Evolutionary conservation across 2,888 invertebrate species (phyloP), one percentile per base, ranked within the genome.

Genomic region (Tiliacea aurago): DNA sequence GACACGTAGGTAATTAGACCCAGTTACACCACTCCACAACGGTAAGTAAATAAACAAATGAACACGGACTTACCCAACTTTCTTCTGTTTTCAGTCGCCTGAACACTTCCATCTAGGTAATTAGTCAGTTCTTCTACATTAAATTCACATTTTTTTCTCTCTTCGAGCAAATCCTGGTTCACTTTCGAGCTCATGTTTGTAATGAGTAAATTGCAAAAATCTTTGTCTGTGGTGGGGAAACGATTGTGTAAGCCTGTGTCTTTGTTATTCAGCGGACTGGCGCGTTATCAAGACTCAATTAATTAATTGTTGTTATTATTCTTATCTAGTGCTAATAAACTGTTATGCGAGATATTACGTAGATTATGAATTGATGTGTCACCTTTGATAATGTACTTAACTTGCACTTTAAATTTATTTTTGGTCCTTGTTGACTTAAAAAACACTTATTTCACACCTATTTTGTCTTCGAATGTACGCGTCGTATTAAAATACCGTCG

Each of bases 81-180:
- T 68, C 93, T 97, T 84, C 98, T 97, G 79, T 97, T 97, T 66
- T 93, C 91, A 0, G 98, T 98, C 89, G 97, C 97, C 65, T 97
- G 95, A 58, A 92, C 92, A 11, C 98, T 97, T 10, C 98, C 98
- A 91, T 98, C 98, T 84, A 98, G 94, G 85, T 98, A 97, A 89
- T 98, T 93, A 0, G 98, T 98, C 84, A 99, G 94, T 92, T 99
- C 99, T 80, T 96, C 93, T 0, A 97, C 93, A 91, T 97, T 95
- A 90, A 98, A 98, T 62, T 97, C 97, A 89, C 98, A 98, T 84
- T 97, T 97, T 49, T 96, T 93, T 67, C 98, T 97, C 92, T 98
- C 98, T 77, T 94, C 97, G 73, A 95, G 93, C 75, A 98, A 95
- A 94, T 98, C 98, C 70, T 96, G 94, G 91, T 98, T 98, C 13